Conservation (phyloP, 2,797 vertebrate species). For the Chanos chanos region DNA sequence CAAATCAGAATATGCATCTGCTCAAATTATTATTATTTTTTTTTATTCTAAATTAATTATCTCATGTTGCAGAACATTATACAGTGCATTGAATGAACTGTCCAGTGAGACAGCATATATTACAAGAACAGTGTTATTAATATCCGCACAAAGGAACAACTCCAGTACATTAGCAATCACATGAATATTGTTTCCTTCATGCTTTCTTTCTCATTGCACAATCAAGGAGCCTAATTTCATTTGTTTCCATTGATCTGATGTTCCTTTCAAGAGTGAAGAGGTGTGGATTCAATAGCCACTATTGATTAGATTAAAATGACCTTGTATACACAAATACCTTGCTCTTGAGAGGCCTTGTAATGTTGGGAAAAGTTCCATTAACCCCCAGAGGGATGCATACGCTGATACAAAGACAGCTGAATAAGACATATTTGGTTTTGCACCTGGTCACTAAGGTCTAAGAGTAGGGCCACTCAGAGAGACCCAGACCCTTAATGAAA, state of each 20-base stretch:
- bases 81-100: neutral
- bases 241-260: slow-evolving; percentile 72
- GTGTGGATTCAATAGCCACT: slow-evolving; percentile 57
- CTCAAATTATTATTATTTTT: too few relatives aligned
- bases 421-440: slow-evolving; percentile 12
- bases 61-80: neutral
- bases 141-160: slow-evolving; percentile 54
- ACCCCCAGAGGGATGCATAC: slow-evolving; percentile 28
- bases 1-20: too few relatives aligned
- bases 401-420: slow-evolving; percentile 36
- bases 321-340: slow-evolving; percentile 61
- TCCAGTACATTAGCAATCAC: slow-evolving; percentile 69
- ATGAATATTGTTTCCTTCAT: slow-evolving; percentile 66
- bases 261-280: slow-evolving; percentile 60
- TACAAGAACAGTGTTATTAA: slow-evolving; percentile 41
- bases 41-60: neutral
- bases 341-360: slow-evolving; percentile 18
- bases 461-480: slow-evolving; percentile 38
- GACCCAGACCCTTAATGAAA: slow-evolving; percentile 25
- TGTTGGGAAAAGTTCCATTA: neutral
- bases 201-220: slow-evolving; percentile 33
- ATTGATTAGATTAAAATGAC: slow-evolving; percentile 69
- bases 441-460: slow-evolving; percentile 31
- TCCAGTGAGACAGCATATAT: slow-evolving; percentile 18
- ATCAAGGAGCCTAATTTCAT: slow-evolving; percentile 70